Evolutionary conservation across 2,113 vertebrate species (phyloP).

Genomic region (Parus major): DNA sequence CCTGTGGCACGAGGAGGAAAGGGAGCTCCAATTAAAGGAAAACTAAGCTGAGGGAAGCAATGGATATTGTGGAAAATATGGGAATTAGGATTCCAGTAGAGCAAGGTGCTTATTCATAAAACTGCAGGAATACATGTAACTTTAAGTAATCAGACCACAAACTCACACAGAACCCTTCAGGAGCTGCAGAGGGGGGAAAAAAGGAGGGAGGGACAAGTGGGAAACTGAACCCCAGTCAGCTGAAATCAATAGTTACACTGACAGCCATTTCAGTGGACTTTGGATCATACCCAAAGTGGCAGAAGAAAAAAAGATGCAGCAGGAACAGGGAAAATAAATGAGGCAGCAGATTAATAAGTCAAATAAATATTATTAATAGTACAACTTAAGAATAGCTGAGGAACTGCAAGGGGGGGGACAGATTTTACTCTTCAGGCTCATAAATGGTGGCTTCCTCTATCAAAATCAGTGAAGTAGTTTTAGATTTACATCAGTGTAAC

Average conservation of each 20-base stretch:
- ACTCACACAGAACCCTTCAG: background rate
- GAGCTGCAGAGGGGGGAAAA: background rate
- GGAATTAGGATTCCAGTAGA: background rate
- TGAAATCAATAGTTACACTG: background rate
- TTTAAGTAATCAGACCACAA: background rate
- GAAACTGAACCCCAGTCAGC: background rate
- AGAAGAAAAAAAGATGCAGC: background rate
- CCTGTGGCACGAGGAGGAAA: fast-evolving
- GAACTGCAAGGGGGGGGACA: background rate
- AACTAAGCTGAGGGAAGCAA: background rate
- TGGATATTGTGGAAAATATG: background rate
- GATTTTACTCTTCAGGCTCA: background rate
- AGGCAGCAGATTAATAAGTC: background rate
- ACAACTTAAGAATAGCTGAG: background rate
- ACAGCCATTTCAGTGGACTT: background rate
- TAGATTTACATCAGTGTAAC: constrained; percentile 26
- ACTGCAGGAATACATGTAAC: background rate
- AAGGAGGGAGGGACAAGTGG: background rate
- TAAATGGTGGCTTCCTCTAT: background rate
- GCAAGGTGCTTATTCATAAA: background rate
- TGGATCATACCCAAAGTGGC: background rate
- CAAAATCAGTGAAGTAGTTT: constrained; percentile 30
- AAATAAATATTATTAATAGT: background rate
- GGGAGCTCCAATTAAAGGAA: background rate
- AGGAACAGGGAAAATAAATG: background rate